A percentile compares a stretch with the other conserved stretches of the same genome.
phyloP scores from a whole-genome alignment of 1,140 invertebrate species.

The Anthonomus grandis region DNA sequence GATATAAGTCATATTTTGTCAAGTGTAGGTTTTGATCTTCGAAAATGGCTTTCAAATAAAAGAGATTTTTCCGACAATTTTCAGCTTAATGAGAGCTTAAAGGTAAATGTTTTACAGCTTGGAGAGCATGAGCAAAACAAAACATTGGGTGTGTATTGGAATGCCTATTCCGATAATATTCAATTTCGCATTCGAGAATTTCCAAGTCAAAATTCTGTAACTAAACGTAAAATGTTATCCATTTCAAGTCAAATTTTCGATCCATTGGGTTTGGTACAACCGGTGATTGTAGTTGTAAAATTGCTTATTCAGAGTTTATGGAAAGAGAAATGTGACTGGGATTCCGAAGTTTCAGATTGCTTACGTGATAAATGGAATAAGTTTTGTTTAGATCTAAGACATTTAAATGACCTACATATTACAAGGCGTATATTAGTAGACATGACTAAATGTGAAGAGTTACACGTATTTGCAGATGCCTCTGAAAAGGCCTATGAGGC shows the following conservation, averaged over 20 bases:
- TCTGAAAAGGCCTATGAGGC: slow-evolving; percentile 30
- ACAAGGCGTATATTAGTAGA: neutral
- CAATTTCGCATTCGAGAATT: slow-evolving; percentile 11
- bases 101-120: too few species aligned
- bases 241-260: slow-evolving; percentile 32
- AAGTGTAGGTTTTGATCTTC: too few species aligned
- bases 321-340: slow-evolving; percentile 40
- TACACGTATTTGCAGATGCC: slow-evolving; percentile 35
- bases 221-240: slow-evolving; percentile 31
- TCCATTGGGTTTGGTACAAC: slow-evolving; percentile 35
- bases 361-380: slow-evolving; percentile 17
- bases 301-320: slow-evolving; percentile 43
- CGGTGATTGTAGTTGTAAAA: slow-evolving; percentile 40
- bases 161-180: slow-evolving; percentile 4
- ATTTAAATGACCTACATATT: slow-evolving; percentile 2
- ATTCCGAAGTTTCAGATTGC: slow-evolving; percentile 39
- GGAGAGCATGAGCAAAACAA: too few species aligned
- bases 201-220: neutral
- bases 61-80: too few species aligned
- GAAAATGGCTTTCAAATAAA: too few species aligned
- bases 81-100: too few species aligned
- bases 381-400: neutral
- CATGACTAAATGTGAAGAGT: neutral
- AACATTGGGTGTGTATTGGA: slow-evolving; percentile 25
- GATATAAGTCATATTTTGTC: too few species aligned